Conservation (phyloP, 2,888 invertebrate species). For the Caenorhabditis doughertyi region DNA sequence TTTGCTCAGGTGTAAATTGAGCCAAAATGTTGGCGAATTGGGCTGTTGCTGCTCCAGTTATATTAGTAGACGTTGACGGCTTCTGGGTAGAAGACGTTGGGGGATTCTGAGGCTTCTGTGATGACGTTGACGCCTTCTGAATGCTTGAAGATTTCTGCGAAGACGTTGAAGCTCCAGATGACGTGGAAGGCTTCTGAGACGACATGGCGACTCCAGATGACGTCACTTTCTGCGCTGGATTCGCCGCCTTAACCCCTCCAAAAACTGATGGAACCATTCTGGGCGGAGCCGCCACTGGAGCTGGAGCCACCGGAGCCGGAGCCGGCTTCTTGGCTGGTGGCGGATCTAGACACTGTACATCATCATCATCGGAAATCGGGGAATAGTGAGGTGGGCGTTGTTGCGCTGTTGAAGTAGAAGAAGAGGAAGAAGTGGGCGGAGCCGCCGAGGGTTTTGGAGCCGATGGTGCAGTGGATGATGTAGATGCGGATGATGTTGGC, state of each 20-base stretch:
- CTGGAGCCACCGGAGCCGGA: background rate
- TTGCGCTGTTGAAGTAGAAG: background rate
- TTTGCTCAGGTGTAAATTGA: no score
- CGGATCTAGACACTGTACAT: conserved; percentile 44
- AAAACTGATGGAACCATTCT: background rate
- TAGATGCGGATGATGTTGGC: background rate
- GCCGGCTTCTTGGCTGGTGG: conserved; percentile 36
- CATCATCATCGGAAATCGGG: conserved; percentile 43
- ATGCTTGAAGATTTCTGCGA: no score
- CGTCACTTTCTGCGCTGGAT: no score
- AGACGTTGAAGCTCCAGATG: no score
- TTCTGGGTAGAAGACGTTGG: no score
- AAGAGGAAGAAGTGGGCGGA: background rate
- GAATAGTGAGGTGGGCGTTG: conserved; percentile 9
- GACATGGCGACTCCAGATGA: no score
- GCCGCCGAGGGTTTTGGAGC: background rate
- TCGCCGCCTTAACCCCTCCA: background rate
- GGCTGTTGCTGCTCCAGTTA: no score
- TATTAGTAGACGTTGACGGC: no score
- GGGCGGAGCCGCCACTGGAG: background rate
- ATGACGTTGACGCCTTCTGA: no score
- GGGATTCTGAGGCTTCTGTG: no score
- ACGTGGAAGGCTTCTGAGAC: no score
- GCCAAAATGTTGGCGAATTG: no score
- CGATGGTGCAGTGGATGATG: background rate